Conservation (phyloP, 2,113 vertebrate species). For the Alligator mississippiensis region DNA sequence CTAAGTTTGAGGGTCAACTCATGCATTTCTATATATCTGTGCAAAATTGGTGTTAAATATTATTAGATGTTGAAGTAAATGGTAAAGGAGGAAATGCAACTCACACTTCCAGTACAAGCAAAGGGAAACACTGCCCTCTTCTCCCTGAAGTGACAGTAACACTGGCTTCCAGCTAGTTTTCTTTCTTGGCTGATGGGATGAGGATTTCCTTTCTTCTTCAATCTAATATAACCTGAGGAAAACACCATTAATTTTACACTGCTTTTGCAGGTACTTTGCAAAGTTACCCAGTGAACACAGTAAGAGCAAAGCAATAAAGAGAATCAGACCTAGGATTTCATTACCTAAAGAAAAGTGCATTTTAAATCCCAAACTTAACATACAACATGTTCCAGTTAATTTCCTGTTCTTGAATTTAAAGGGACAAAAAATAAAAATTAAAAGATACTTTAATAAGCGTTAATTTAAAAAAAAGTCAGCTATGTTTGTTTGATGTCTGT, state of each 20-base stretch:
- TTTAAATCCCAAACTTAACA: not conserved
- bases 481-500: not conserved
- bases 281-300: not conserved
- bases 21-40: not conserved
- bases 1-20: accelerated
- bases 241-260: not conserved
- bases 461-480: not conserved
- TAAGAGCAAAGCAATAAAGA: not conserved
- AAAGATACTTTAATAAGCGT: not conserved
- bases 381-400: not conserved
- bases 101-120: not conserved
- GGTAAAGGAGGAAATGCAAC: not conserved
- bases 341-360: not conserved
- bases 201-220: not conserved
- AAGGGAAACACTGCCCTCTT: not conserved
- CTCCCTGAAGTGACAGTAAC: accelerated
- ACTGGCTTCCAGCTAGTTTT: not conserved
- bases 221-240: not conserved
- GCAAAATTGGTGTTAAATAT: not conserved
- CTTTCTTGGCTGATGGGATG: not conserved
- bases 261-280: not conserved
- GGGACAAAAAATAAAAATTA: not conserved
- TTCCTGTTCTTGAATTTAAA: not conserved
- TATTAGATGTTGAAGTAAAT: not conserved
- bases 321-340: not conserved